Conservation (phyloP, 2,113 vertebrate species). For the Anhinga anhinga region DNA sequence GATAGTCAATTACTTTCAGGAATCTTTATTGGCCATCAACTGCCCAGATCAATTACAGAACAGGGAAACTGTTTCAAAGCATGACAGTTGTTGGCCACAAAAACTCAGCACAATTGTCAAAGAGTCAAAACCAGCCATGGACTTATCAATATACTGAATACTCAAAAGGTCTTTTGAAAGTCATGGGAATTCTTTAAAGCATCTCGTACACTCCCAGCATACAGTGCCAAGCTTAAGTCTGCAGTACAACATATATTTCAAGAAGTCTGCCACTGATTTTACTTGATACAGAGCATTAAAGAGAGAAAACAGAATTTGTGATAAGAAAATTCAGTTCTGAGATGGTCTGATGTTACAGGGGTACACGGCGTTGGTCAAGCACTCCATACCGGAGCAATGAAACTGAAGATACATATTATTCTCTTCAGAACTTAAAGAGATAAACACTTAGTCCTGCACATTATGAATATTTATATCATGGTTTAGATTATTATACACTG, state of each 20-base stretch:
- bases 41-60: background rate
- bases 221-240: background rate
- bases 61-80: background rate
- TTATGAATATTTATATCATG: background rate
- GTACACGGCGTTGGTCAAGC: fast-evolving
- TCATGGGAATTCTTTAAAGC: background rate
- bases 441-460: background rate
- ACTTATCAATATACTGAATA: background rate
- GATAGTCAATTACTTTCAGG: background rate
- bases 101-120: background rate
- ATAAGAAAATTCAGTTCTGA: background rate
- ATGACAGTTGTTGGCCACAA: background rate
- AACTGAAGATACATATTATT: background rate
- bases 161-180: background rate
- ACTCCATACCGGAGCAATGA: background rate
- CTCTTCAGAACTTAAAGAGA: background rate
- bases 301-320: background rate
- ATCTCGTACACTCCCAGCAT: no score
- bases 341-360: background rate
- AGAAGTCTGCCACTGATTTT: background rate
- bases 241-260: background rate
- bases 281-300: background rate
- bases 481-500: background rate
- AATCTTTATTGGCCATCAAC: background rate
- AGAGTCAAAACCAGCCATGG: background rate